Base-by-base conservation (phyloP, 2,113 vertebrate genomes). In the Platichthys flesus region DNA sequence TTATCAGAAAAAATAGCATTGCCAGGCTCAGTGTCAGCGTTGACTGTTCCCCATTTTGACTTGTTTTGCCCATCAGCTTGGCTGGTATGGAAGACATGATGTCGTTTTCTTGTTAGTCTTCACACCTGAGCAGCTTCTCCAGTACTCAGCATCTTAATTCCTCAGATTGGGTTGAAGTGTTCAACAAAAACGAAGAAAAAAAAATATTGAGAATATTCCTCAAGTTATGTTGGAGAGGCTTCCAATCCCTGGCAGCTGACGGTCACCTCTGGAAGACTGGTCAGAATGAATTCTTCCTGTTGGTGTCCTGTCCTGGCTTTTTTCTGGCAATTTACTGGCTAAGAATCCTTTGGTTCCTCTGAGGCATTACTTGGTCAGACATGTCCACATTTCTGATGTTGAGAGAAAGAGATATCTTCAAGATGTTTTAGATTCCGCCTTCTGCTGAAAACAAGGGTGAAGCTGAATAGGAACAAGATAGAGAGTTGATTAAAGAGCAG, bases 1-100 rank as follows among this genome's bases (percentile, higher is more conserved):
- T 91, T 45, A 93, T 90, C 15, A 93, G 88, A 58, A 90, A 90
- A 78, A 92, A 89, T 9, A 92, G 45, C 90, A 92, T 91, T 20
- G 91, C 90, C 60, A 92, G 35, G 14, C 82, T 90, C 79, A 93
- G 14, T 0, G 91, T 91, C 81, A 93, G 40, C 52, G 86, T 72
- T 18, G 91, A 90, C 62, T 85, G 89, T 82, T 93, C 92, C n/a
- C 90, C 91, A 20, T 90, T 92, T 21, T 88, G 84, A 62, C 71
- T 87, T 0, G 28, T 77, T 61, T 90, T 93, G 47, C 87, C 82
- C 23, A 85, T 87, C 81, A 92, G 78, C 67, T 88, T 89, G 76
- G 81, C 80, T 18, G 90, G 90, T 78, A 92, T 85, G 35, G 87
- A 91, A 59, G 91, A 74, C 91, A 93, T 91, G 73, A 74, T 90